Evolutionary conservation across 2,888 invertebrate species (phyloP).

Genomic region (Taenaris catops): DNA sequence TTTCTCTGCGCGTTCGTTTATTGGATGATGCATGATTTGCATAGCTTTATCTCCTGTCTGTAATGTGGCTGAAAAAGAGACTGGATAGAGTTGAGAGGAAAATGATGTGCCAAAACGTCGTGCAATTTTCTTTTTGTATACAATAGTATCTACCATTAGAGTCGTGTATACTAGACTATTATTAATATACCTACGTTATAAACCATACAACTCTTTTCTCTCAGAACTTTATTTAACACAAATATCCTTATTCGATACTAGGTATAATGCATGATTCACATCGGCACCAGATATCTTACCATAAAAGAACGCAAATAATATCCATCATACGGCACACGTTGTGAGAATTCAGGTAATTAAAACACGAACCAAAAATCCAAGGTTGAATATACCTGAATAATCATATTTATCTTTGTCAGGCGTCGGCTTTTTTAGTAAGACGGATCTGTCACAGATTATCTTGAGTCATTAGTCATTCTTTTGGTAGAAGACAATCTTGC

Average conservation of each 20-base stretch:
- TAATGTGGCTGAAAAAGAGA: no score
- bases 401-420: constrained; percentile 74
- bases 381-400: constrained; percentile 66
- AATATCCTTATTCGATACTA: constrained; percentile 1
- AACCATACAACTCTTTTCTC: no score
- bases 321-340: constrained; percentile 50
- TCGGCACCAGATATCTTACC: not conserved
- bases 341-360: constrained; percentile 78
- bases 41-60: no score
- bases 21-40: no score
- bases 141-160: no score
- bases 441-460: constrained; percentile 78
- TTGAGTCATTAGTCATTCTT: constrained; percentile 67
- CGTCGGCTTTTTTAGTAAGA: constrained; percentile 73
- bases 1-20: no score
- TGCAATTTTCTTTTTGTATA: no score
- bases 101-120: no score
- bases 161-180: no score
- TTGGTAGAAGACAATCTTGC: constrained; percentile 70
- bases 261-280: constrained; percentile 9
- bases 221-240: no score
- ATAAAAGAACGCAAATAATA: constrained; percentile 13
- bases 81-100: no score
- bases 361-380: constrained; percentile 56
- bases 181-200: no score